Evolutionary conservation across 2,113 vertebrate genomes (phyloP).

Genomic region (Tragelaphus strepsiceros): DNA sequence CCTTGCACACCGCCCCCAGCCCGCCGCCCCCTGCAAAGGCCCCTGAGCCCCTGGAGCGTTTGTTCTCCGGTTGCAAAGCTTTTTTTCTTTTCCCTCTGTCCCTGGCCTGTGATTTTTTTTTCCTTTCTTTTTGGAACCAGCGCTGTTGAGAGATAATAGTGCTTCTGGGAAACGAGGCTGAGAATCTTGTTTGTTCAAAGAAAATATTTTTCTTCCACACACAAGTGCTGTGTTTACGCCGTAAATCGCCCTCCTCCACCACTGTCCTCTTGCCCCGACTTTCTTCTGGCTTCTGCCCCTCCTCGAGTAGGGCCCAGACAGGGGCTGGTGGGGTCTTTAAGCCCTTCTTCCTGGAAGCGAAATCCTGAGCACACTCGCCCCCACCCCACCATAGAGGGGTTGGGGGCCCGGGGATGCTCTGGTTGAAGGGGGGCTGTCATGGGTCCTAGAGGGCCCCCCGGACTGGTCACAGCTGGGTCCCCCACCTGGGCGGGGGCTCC

Average conservation of each 20-base stretch:
- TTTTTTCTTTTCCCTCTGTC: slow-evolving; percentile 31
- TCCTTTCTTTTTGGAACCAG: slow-evolving; percentile 62
- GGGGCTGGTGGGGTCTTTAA: not conserved
- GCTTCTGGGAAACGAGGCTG: slow-evolving; percentile 57
- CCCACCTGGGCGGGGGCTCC: not conserved
- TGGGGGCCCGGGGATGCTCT: not conserved
- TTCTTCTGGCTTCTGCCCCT: not conserved
- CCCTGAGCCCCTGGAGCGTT: not conserved
- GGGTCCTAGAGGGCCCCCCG: too few species aligned
- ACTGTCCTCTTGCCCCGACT: not conserved
- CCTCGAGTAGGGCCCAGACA: not conserved
- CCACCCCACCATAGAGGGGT: not conserved
- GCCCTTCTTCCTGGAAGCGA: not conserved
- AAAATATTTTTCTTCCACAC: slow-evolving; percentile 22
- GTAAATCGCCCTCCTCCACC: not conserved
- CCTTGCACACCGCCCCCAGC: not conserved
- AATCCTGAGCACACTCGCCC: not conserved
- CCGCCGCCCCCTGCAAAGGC: not conserved
- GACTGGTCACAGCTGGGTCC: not conserved
- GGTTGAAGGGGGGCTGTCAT: not conserved
- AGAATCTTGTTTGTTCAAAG: slow-evolving; percentile 63
- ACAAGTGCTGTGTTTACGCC: not conserved
- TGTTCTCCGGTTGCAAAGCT: slow-evolving; percentile 47
- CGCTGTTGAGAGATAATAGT: not conserved
- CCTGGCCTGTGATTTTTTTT: not conserved